These are phyloP conservation scores for Lypha dubia DNA, from an alignment of 2,888 invertebrate genomes.

Conservation along the genomic window DNA sequence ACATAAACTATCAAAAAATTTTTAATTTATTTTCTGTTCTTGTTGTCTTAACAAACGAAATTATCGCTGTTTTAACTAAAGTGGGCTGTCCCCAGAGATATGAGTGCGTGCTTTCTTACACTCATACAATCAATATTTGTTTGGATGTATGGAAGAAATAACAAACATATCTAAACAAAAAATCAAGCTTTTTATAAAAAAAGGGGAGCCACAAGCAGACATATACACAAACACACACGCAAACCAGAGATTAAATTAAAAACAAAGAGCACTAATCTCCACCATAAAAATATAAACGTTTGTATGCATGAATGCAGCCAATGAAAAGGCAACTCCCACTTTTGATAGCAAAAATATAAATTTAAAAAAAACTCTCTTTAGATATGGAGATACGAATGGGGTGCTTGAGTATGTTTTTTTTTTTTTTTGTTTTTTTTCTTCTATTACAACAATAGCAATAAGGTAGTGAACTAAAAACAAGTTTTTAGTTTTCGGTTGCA, in stretches of 20 bases:
- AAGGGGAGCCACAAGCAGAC: conserved; percentile 40
- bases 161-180: conserved; percentile 71
- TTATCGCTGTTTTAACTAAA: conserved; percentile 73
- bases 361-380: conserved; percentile 57
- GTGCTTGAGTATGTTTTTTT: conserved; percentile 13
- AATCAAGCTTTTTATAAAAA: conserved; percentile 64
- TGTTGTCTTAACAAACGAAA: conserved; percentile 30
- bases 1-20: not conserved
- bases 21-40: no score
- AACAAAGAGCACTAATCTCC: conserved; percentile 37
- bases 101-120: conserved; percentile 27
- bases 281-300: not conserved
- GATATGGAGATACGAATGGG: conserved; percentile 66
- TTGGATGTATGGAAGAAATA: conserved; percentile 31
- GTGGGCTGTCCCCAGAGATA: conserved; percentile 80
- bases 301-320: conserved; percentile 22
- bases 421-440: conserved; percentile 38
- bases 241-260: conserved; percentile 48
- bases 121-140: conserved; percentile 1
- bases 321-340: conserved; percentile 71
- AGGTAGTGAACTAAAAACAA: conserved; percentile 62
- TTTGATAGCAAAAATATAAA: conserved; percentile 63
- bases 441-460: conserved; percentile 49
- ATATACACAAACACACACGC: not conserved
- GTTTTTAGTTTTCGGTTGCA: conserved; percentile 55